phyloP scores from a whole-genome alignment of 2,888 invertebrate genomes.

The Nemoura dubitans region DNA sequence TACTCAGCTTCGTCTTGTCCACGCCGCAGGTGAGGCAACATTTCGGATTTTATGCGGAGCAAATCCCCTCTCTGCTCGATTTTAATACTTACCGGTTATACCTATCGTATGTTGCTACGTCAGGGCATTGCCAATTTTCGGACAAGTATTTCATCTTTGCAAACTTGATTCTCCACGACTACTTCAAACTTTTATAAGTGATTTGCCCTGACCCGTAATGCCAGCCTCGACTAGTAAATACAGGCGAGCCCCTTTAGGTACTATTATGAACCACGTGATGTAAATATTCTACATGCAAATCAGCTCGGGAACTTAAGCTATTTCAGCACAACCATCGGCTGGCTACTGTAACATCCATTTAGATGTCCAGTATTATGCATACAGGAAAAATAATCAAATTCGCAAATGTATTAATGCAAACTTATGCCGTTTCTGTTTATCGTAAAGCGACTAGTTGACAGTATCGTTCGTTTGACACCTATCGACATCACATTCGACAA shows the following conservation, averaged over 20 bases:
- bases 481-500: neutral
- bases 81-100: neutral
- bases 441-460: neutral
- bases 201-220: too few species aligned
- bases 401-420: neutral
- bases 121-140: neutral
- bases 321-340: neutral
- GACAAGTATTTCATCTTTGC: neutral
- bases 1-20: constrained; percentile 77
- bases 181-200: too few species aligned
- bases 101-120: neutral
- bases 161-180: neutral
- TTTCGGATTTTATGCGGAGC: neutral
- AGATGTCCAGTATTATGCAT: neutral
- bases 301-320: neutral
- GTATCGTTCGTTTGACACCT: neutral
- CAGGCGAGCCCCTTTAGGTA: too few species aligned
- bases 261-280: neutral
- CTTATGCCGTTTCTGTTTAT: neutral
- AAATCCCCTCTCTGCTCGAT: neutral
- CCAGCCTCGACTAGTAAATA: too few species aligned
- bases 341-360: neutral
- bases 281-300: neutral
- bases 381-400: neutral
- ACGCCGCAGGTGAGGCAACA: constrained; percentile 77